Evolutionary conservation across 2,888 invertebrate genomes (phyloP).

Genomic region (Furcula furcula): DNA sequence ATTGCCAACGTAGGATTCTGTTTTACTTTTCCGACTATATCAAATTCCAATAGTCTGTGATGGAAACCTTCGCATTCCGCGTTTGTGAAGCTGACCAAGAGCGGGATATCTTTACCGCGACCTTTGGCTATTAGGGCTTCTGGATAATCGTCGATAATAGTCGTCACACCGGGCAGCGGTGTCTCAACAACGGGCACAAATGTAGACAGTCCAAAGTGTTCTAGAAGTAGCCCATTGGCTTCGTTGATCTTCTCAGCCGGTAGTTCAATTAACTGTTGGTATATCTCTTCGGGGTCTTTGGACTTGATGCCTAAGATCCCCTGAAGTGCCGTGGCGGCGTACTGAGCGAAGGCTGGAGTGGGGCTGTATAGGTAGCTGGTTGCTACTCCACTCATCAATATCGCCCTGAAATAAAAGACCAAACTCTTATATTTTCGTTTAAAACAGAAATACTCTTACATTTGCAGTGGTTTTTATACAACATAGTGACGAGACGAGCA

Average conservation of each 20-base stretch:
- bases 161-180: slow-evolving; percentile 46
- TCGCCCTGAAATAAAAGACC: slow-evolving; percentile 50
- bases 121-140: slow-evolving; percentile 49
- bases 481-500: too few relatives aligned
- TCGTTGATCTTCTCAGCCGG: slow-evolving; percentile 51
- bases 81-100: slow-evolving; percentile 59
- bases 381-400: slow-evolving; percentile 62
- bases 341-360: slow-evolving; percentile 49
- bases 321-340: slow-evolving; percentile 43
- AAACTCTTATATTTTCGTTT: too few relatives aligned
- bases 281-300: slow-evolving; percentile 48
- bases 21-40: slow-evolving; percentile 39
- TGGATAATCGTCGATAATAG: slow-evolving; percentile 60
- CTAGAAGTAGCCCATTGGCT: slow-evolving; percentile 46
- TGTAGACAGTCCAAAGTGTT: slow-evolving; percentile 46
- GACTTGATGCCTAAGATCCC: slow-evolving; percentile 65
- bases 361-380: slow-evolving; percentile 48
- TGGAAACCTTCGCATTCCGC: slow-evolving; percentile 62
- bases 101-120: slow-evolving; percentile 52
- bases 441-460: too few relatives aligned
- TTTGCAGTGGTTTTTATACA: too few relatives aligned
- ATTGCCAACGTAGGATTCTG: slow-evolving; percentile 39
- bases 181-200: slow-evolving; percentile 65
- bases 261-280: slow-evolving; percentile 45
- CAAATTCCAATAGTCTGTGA: slow-evolving; percentile 43